phyloP scores from a whole-genome alignment of 2,113 vertebrate genomes.

The Mus spicilegus region DNA sequence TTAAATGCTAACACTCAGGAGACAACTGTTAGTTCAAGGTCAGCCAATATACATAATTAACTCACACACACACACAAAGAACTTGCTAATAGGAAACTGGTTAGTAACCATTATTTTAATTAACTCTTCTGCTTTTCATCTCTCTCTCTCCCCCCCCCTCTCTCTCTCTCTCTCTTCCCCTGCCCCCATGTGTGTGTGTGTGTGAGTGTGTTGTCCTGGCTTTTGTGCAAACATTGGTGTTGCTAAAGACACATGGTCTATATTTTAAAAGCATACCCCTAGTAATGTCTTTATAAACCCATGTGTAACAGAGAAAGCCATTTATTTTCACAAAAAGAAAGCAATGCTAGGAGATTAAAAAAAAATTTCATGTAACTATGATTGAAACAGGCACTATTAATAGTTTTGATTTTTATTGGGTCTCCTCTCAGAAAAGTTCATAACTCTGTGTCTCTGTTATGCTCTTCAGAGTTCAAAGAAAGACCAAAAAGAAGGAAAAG shows the following conservation, averaged over 20 bases:
- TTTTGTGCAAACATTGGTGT: conserved; percentile 43
- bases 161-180: not conserved
- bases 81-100: conserved; percentile 17
- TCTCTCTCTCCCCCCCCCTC: not conserved
- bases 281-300: conserved; percentile 5
- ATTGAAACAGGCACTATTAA: conserved; percentile 24
- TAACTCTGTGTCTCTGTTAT: conserved; percentile 42
- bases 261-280: conserved; percentile 29
- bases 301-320: conserved; percentile 37
- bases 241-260: not conserved
- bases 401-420: conserved; percentile 35
- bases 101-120: conserved; percentile 30
- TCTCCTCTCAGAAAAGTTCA: not conserved
- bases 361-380: conserved; percentile 8
- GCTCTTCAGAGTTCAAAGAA: not conserved
- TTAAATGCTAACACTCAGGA: not conserved
- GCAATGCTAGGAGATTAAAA: not conserved
- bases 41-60: not conserved
- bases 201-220: not conserved
- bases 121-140: conserved; percentile 4
- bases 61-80: not conserved
- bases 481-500: conserved; percentile 55
- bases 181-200: too few species aligned
- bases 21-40: not conserved
- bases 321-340: conserved; percentile 23